Conservation (phyloP, 2,888 invertebrate genomes). For the Folsomia manolachei region DNA sequence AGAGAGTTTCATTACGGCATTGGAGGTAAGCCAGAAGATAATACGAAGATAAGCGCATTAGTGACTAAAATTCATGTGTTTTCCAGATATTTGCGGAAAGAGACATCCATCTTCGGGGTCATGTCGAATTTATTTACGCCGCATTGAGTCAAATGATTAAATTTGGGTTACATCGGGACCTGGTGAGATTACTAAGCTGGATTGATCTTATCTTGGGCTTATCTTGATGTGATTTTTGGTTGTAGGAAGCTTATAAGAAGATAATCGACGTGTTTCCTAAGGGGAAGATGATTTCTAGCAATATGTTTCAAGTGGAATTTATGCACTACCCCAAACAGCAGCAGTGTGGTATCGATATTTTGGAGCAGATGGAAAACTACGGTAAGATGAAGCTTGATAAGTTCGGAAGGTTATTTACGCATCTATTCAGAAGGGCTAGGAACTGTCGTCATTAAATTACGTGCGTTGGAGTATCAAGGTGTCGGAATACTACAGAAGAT, state of each 20-base stretch:
- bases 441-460: no score
- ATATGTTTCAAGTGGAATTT: conserved; percentile 81
- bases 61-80: no score
- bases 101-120: conserved; percentile 72
- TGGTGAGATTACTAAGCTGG: conserved; percentile 58
- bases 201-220: neutral
- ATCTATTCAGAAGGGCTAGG: no score
- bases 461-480: no score
- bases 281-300: conserved; percentile 78
- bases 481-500: no score
- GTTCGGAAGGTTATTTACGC: no score
- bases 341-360: conserved; percentile 81
- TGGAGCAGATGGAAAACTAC: conserved; percentile 93
- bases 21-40: no score
- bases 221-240: conserved; percentile 64
- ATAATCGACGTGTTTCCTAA: conserved; percentile 83
- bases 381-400: conserved; percentile 62
- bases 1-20: conserved; percentile 66
- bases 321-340: conserved; percentile 96
- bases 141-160: conserved; percentile 84
- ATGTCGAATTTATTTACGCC: conserved; percentile 90
- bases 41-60: no score
- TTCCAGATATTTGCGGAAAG: conserved; percentile 64
- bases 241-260: conserved; percentile 72
- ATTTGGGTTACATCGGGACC: conserved; percentile 81